Percentiles rank a stretch among this genome's conserved stretches.
phyloP scores from a whole-genome alignment of 2,113 vertebrate species.

The Lagopus leucura region DNA sequence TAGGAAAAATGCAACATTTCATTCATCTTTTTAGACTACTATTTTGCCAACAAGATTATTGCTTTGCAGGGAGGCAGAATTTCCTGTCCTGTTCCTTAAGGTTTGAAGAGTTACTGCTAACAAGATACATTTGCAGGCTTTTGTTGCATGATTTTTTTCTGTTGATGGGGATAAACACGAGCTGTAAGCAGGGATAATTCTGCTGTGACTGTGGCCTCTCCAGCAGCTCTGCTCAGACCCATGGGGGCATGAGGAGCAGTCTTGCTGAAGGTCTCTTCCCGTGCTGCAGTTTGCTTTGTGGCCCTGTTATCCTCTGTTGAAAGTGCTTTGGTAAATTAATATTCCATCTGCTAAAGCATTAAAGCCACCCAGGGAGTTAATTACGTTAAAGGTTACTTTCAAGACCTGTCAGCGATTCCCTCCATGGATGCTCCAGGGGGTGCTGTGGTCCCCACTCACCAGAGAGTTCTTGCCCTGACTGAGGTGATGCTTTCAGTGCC shows the following conservation, averaged over 20 bases:
- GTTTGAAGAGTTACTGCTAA: background rate
- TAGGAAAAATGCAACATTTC: background rate
- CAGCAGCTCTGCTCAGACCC: fast-evolving
- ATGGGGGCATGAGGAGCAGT: background rate
- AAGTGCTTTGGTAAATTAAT: background rate
- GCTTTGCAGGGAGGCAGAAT: background rate
- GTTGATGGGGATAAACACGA: fast-evolving
- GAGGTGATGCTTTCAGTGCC: background rate
- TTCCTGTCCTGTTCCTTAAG: background rate
- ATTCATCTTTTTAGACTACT: background rate
- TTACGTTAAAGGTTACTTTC: background rate
- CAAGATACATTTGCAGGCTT: background rate
- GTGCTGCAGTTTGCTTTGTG: background rate
- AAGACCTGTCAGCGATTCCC: background rate
- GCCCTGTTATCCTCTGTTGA: background rate
- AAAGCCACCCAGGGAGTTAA: background rate
- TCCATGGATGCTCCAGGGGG: background rate
- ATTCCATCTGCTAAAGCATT: background rate
- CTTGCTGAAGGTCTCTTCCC: background rate
- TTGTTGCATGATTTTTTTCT: fast-evolving
- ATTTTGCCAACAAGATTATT: background rate
- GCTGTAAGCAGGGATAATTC: background rate
- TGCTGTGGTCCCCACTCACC: background rate
- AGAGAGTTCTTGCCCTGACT: background rate
- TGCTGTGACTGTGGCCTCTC: fast-evolving